Evolutionary conservation across 2,888 invertebrate genomes (phyloP).

Genomic region (Chironomus riparius): DNA sequence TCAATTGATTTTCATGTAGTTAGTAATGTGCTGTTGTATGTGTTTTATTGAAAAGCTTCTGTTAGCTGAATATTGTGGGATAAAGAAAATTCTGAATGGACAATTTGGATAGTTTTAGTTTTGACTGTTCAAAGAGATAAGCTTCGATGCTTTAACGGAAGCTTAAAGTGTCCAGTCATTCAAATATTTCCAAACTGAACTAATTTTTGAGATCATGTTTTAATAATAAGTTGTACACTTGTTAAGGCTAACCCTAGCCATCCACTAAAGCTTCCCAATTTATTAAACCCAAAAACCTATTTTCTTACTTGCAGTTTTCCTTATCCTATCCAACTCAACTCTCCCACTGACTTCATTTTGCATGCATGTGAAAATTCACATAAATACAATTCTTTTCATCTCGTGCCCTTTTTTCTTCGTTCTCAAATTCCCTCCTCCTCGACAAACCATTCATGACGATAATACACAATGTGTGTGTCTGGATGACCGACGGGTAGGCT

Average conservation of each 20-base stretch:
- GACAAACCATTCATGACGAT: background rate
- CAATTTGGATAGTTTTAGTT: too few relatives aligned
- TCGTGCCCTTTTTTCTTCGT: background rate
- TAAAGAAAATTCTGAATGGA: too few relatives aligned
- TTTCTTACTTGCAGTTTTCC: too few relatives aligned
- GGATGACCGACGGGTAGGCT: background rate
- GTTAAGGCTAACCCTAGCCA: too few relatives aligned
- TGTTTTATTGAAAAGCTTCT: background rate
- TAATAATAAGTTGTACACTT: too few relatives aligned
- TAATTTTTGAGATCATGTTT: too few relatives aligned
- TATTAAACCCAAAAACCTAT: too few relatives aligned
- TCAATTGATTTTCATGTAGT: constrained; percentile 18
- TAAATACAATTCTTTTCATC: background rate
- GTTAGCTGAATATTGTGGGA: background rate
- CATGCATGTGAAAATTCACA: background rate
- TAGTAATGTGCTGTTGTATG: background rate
- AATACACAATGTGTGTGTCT: background rate
- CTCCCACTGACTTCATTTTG: background rate
- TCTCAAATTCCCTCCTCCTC: background rate
- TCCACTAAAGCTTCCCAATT: too few relatives aligned
- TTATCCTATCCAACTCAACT: background rate
- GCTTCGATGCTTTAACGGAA: too few relatives aligned
- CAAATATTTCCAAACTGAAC: too few relatives aligned
- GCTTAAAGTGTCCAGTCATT: too few relatives aligned
- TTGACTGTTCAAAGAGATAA: too few relatives aligned